phyloP scores from a whole-genome alignment of 2,888 invertebrate species.

The Coremacera marginata region DNA sequence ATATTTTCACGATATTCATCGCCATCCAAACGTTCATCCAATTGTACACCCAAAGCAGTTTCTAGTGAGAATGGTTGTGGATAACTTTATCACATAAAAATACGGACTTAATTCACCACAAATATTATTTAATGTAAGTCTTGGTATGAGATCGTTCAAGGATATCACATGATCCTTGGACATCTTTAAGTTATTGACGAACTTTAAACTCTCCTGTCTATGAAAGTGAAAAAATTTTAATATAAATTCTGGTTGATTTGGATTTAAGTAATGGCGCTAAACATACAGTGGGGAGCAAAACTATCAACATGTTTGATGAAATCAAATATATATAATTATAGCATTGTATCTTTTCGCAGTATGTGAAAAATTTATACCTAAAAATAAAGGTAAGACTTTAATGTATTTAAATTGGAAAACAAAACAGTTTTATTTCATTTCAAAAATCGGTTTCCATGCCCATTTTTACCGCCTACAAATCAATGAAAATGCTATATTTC shows the following conservation, averaged over 20 bases:
- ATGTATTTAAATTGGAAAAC: no score
- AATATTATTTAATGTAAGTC: conserved; percentile 59
- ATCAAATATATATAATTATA: no score
- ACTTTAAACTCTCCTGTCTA: conserved; percentile 54
- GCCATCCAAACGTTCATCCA: conserved; percentile 56
- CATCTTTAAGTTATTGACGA: conserved; percentile 43
- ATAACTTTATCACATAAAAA: neutral
- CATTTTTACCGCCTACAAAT: no score
- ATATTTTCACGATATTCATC: conserved; percentile 55
- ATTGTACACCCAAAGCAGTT: conserved; percentile 56
- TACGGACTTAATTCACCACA: conserved; percentile 48
- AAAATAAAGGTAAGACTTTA: no score
- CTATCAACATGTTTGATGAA: no score
- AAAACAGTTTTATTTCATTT: no score
- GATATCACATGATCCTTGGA: conserved; percentile 38
- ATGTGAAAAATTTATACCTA: no score
- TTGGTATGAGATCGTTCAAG: conserved; percentile 56
- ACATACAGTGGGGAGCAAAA: no score
- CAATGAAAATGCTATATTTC: no score
- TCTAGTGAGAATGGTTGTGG: conserved; percentile 47
- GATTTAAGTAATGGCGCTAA: no score
- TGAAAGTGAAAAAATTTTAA: neutral
- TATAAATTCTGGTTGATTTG: neutral
- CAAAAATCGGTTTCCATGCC: no score
- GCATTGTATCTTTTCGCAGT: no score